phyloP scores from a whole-genome alignment of 1,140 invertebrate genomes.

The Apis laboriosa region DNA sequence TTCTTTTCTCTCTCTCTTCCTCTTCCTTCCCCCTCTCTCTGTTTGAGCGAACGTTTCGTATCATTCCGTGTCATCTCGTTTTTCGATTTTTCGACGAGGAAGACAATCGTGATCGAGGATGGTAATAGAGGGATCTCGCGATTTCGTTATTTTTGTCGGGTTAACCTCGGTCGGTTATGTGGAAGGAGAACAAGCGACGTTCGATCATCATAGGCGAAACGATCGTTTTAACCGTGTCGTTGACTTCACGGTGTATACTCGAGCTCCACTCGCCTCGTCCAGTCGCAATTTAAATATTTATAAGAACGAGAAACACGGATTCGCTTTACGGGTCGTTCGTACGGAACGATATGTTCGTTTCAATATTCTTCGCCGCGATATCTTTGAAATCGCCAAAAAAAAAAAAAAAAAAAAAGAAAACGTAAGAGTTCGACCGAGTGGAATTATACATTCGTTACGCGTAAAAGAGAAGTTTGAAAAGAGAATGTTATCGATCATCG shows the following conservation, averaged over 20 bases:
- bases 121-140: not conserved
- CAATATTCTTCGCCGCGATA: not conserved
- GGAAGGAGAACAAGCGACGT: not conserved
- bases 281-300: slow-evolving; percentile 38
- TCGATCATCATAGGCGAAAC: not conserved
- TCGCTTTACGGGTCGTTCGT: not conserved
- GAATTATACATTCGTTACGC: not conserved
- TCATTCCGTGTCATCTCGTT: not conserved
- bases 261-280: not conserved
- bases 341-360: not conserved
- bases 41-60: not conserved
- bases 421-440: not conserved
- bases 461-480: not conserved
- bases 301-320: slow-evolving; percentile 10
- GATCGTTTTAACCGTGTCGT: slow-evolving; percentile 12
- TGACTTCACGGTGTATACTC: slow-evolving; percentile 1
- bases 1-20: too few species aligned
- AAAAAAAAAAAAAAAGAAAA: not conserved
- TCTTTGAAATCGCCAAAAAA: not conserved
- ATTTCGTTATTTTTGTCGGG: not conserved
- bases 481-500: not conserved
- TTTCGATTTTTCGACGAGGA: too few species aligned
- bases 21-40: too few species aligned
- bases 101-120: too few species aligned
- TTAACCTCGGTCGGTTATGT: not conserved